Conservation (phyloP, 2,888 invertebrate genomes). For the Allophyes oxyacanthae region DNA sequence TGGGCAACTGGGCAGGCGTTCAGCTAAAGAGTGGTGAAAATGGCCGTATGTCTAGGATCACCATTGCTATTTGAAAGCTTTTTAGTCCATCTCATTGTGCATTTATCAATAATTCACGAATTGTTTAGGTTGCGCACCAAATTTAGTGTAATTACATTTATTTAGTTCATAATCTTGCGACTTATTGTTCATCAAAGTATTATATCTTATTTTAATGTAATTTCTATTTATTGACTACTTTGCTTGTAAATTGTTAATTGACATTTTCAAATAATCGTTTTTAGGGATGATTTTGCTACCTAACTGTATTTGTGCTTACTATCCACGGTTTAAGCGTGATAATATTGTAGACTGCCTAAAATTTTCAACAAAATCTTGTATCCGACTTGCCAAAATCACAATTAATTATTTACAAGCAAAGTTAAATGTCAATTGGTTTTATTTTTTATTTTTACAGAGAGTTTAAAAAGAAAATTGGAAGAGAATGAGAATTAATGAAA, state of each 20-base stretch:
- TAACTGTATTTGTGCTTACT: too few relatives aligned
- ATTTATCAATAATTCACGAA: slow-evolving; percentile 51
- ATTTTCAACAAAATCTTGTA: too few relatives aligned
- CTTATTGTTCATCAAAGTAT: slow-evolving; percentile 56
- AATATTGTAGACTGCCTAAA: too few relatives aligned
- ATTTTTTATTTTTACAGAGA: slow-evolving; percentile 52
- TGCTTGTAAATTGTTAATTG: slow-evolving; percentile 22
- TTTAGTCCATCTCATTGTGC: slow-evolving; percentile 27
- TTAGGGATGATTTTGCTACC: not conserved
- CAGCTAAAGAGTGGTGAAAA: too few relatives aligned
- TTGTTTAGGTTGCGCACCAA: slow-evolving; percentile 60
- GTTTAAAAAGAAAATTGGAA: slow-evolving; percentile 40
- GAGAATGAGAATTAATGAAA: slow-evolving; percentile 43
- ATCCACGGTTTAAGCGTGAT: too few relatives aligned
- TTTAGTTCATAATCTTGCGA: slow-evolving; percentile 50
- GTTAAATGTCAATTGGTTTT: slow-evolving; percentile 12
- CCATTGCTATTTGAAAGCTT: not conserved
- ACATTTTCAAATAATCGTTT: not conserved
- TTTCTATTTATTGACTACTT: slow-evolving; percentile 24
- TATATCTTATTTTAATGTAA: slow-evolving; percentile 45
- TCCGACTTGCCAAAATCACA: not conserved
- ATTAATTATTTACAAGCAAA: slow-evolving; percentile 18
- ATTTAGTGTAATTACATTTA: slow-evolving; percentile 51
- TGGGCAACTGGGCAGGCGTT: too few relatives aligned
- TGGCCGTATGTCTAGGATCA: not conserved